Percentiles rank a stretch among this genome's conserved stretches.
Evolutionary conservation across 2,888 invertebrate genomes (phyloP).

Genomic region (Diloba caeruleocephala): DNA sequence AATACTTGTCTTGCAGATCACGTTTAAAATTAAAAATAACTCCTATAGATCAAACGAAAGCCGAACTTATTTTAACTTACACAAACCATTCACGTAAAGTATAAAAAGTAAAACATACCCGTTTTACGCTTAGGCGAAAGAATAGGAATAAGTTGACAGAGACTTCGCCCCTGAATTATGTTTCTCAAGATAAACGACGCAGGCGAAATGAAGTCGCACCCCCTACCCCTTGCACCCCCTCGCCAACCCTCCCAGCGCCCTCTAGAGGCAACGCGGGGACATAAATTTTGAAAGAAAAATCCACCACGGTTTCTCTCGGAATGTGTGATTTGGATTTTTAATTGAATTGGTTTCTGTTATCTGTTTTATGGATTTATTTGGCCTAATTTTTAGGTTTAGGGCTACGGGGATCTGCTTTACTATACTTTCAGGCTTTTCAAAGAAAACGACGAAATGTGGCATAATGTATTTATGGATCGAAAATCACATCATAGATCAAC

Average conservation of each 20-base stretch:
- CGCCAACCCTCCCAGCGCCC: constrained; percentile 66
- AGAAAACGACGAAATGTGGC: too few relatives aligned
- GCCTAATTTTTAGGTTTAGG: constrained; percentile 32
- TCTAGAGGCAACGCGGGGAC: constrained; percentile 77
- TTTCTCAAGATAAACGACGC: constrained; percentile 92
- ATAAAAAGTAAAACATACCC: constrained; percentile 79
- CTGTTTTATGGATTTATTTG: constrained; percentile 49
- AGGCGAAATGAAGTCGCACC: constrained; percentile 92
- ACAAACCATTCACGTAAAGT: constrained; percentile 43
- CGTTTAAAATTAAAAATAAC: constrained; percentile 33
- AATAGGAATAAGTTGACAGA: constrained; percentile 90
- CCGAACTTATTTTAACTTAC: constrained; percentile 33
- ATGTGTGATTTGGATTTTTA: constrained; percentile 88
- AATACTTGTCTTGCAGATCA: constrained; percentile 8
- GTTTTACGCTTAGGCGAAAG: constrained; percentile 88
- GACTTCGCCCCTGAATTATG: constrained; percentile 90
- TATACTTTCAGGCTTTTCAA: background rate
- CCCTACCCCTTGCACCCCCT: constrained; percentile 62
- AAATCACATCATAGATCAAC: too few relatives aligned
- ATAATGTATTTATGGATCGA: too few relatives aligned
- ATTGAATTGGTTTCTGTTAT: constrained; percentile 79
- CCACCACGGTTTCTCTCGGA: constrained; percentile 83
- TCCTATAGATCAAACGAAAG: constrained; percentile 36
- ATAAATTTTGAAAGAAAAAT: constrained; percentile 89
- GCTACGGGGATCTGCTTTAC: background rate